These are phyloP conservation scores for Tenualosa thibaudeaui DNA, from an alignment of 2,797 vertebrate genomes.

Conservation along the genomic window DNA sequence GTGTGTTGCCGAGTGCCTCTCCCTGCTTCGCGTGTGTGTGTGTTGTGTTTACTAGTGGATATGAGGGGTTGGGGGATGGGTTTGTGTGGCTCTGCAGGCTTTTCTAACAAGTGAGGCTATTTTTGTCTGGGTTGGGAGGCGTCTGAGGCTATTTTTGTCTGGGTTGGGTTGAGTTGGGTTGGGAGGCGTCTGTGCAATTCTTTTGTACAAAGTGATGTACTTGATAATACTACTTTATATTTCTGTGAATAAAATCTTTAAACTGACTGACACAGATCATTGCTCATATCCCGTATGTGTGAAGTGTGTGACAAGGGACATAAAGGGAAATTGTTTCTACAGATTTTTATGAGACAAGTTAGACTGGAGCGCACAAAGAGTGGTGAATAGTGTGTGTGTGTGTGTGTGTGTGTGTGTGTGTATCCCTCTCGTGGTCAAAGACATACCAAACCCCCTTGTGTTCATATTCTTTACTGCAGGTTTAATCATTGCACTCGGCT, in stretches of 20 bases:
- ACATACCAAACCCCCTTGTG: too few relatives aligned
- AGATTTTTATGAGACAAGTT: too few relatives aligned
- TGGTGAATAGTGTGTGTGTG: not conserved
- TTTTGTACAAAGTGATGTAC: slow-evolving; percentile 83
- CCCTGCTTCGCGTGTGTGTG: too few relatives aligned
- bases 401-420: slow-evolving; percentile 7
- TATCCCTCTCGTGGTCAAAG: too few relatives aligned
- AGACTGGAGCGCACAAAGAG: too few relatives aligned
- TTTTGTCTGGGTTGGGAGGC: slow-evolving; percentile 67
- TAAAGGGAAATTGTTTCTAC: too few relatives aligned
- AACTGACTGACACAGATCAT: slow-evolving; percentile 51
- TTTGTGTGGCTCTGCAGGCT: not conserved
- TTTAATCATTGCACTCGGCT: too few relatives aligned
- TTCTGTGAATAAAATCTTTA: slow-evolving; percentile 82
- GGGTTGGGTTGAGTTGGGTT: slow-evolving; percentile 64
- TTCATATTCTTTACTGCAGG: too few relatives aligned
- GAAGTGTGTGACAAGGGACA: not conserved
- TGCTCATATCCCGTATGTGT: not conserved
- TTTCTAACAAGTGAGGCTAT: slow-evolving; percentile 51
- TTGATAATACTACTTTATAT: slow-evolving; percentile 82
- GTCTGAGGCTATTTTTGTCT: slow-evolving; percentile 66
- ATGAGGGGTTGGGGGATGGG: too few relatives aligned
- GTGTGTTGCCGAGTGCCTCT: too few relatives aligned
- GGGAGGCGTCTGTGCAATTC: slow-evolving; percentile 77
- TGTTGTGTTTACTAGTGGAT: too few relatives aligned